Percentiles rank a stretch among this genome's conserved stretches.
phyloP scores from a whole-genome alignment of 2,888 invertebrate species.

The Eucriotettix oculatus region DNA sequence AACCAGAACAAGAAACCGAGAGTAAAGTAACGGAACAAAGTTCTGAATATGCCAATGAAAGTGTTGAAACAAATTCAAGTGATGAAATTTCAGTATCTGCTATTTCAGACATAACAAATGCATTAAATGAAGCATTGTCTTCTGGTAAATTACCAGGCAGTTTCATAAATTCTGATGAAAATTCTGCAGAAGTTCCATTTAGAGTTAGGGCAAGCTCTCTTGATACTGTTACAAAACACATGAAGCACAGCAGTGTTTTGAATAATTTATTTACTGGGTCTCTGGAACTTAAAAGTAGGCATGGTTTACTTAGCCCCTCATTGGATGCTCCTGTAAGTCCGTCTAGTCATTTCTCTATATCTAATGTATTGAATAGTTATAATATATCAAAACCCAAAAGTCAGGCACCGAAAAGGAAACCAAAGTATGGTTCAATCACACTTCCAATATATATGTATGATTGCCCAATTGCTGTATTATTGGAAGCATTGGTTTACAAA shows the following conservation, averaged over 20 bases:
- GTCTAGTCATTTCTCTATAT: not conserved
- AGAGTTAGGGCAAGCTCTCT: slow-evolving; percentile 18
- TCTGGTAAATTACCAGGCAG: slow-evolving; percentile 5
- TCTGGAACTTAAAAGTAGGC: slow-evolving; percentile 14
- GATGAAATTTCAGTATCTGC: not conserved
- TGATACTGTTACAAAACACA: slow-evolving; percentile 16
- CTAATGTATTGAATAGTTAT: not conserved
- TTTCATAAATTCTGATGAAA: slow-evolving; percentile 5
- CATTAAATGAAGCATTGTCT: not conserved
- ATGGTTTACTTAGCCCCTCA: not conserved
- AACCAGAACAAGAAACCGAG: not conserved
- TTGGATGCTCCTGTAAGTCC: not conserved
- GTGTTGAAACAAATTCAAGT: not conserved
- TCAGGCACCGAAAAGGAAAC: not conserved
- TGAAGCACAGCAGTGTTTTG: slow-evolving; percentile 8
- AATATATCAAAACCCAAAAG: not conserved
- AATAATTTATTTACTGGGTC: slow-evolving; percentile 17
- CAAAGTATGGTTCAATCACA: slow-evolving; percentile 19
- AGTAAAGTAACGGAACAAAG: not conserved
- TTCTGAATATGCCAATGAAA: not conserved
- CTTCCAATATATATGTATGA: slow-evolving; percentile 52
- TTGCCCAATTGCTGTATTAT: slow-evolving; percentile 39
- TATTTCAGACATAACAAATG: slow-evolving; percentile 1
- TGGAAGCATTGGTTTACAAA: slow-evolving; percentile 33
- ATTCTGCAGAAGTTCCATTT: slow-evolving; percentile 11